Conservation (phyloP, 2,797 vertebrate species). For the Fistularia tabacaria region DNA sequence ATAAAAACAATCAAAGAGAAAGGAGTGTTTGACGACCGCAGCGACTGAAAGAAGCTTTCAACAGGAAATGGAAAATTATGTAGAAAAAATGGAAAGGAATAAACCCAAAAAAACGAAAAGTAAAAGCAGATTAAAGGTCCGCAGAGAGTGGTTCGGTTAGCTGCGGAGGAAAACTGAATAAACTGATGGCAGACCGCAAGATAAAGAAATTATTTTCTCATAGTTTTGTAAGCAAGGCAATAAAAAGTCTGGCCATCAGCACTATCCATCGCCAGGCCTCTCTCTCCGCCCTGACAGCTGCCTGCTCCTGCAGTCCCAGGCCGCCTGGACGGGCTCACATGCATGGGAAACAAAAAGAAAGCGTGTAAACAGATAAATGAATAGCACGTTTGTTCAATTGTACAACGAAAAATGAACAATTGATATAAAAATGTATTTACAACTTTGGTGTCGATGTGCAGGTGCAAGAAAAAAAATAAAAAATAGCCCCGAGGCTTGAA, state of each 20-base stretch:
- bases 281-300: not conserved
- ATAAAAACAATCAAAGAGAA: no score
- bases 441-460: no score
- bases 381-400: no score
- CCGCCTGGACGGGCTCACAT: no score
- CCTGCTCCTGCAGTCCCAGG: no score
- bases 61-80: conserved; percentile 34
- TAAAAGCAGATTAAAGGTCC: conserved; percentile 26
- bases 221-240: conserved; percentile 25
- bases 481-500: no score
- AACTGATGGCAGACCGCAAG: conserved; percentile 24
- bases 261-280: conserved; percentile 22
- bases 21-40: not conserved
- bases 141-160: conserved; percentile 12
- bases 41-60: conserved; percentile 23
- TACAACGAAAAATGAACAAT: no score
- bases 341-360: no score
- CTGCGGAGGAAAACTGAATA: conserved; percentile 1
- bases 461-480: no score
- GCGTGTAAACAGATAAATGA: no score
- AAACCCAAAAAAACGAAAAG: not conserved
- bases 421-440: no score
- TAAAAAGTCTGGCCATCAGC: conserved; percentile 34
- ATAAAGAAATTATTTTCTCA: conserved; percentile 25
- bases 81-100: no score